Conservation (phyloP, 92 coral and sea anemone genomes). For the Zoanthus solanderi region DNA sequence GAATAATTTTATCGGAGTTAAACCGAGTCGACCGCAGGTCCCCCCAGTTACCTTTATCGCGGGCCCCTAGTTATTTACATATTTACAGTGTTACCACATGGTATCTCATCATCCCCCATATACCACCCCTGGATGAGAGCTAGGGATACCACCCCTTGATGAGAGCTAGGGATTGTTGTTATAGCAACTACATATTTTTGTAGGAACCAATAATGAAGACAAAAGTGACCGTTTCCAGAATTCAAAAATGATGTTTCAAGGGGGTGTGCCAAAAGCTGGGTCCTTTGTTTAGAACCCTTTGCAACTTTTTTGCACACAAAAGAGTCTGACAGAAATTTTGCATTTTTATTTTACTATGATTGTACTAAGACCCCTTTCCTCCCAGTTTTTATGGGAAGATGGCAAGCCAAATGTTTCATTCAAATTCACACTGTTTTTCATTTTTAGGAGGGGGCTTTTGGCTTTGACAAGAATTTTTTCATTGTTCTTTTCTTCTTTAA, state of each 20-base stretch:
- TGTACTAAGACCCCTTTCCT: constrained; percentile 7
- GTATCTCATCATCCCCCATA: constrained; percentile 7
- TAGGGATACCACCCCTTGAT: no score
- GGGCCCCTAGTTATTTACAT: constrained; percentile 7
- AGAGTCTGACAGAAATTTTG: constrained; percentile 6
- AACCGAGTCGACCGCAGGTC: constrained; percentile 7
- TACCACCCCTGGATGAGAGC: neutral
- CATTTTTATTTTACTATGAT: constrained; percentile 3
- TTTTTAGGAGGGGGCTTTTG: constrained; percentile 7
- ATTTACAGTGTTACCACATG: constrained; percentile 6
- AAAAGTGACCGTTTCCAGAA: constrained; percentile 7
- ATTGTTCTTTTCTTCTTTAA: neutral
- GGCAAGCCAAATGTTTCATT: constrained; percentile 7
- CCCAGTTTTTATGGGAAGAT: constrained; percentile 3
- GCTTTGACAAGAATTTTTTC: constrained; percentile 5
- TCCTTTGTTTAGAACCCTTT: constrained; percentile 3
- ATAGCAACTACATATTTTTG: constrained; percentile 5
- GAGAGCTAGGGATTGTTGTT: neutral
- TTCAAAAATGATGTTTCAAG: constrained; percentile 5
- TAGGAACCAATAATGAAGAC: neutral
- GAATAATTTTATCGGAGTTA: constrained; percentile 5
- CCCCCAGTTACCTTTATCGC: constrained; percentile 9
- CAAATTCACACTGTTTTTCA: neutral
- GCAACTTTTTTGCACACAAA: constrained; percentile 6
- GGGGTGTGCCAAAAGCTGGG: constrained; percentile 10